Evolutionary conservation across 1,140 invertebrate species (phyloP), one percentile per base, ranked within the genome.

Genomic region (Choristoneura fumiferana): DNA sequence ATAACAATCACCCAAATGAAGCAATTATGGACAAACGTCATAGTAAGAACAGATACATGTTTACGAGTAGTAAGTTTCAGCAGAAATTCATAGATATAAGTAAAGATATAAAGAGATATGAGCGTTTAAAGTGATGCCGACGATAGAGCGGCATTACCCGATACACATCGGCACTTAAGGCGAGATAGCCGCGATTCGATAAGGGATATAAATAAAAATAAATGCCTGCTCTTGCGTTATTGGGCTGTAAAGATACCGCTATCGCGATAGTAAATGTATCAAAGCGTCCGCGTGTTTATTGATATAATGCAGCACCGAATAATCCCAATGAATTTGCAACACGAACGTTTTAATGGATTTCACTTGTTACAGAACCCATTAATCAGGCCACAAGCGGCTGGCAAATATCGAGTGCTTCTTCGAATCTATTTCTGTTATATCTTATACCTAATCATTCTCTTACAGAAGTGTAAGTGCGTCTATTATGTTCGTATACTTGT

Each of bases 161-260:
- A 81, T 78, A 81, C 60, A 71, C 64, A 81, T 81, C 78, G 68
- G 63, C 72, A 75, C 74, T 78, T 77, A 81, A 72, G 67, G 63
- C 64, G 61, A 60, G 67, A 76, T 76, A 73, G 62, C 59, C 36
- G 34, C 63, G 36, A 58, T 59, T 53, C 58, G 75, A 78, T 78
- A 78, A 73, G 43, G 63, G 62, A 68, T 71, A 78, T 76, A 81
- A 78, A 81, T 78, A 80, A 70, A 81, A 74, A 76, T 78, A 81
- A 81, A 81, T 73, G 66, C 65, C 66, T 70, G 62, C 69, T 69
- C 71, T 74, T 72, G 63, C 62, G 65, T 71, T 67, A 70, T 68
- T 54, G 54, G 56, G 63, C 57, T 67, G 72, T 71, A 72, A 77
- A 80, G 74, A 80, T 68, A 75, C 68, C 66, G 66, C 65, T 75